Base-by-base conservation (phyloP, 2,797 vertebrate genomes). In the Chelmon rostratus region DNA sequence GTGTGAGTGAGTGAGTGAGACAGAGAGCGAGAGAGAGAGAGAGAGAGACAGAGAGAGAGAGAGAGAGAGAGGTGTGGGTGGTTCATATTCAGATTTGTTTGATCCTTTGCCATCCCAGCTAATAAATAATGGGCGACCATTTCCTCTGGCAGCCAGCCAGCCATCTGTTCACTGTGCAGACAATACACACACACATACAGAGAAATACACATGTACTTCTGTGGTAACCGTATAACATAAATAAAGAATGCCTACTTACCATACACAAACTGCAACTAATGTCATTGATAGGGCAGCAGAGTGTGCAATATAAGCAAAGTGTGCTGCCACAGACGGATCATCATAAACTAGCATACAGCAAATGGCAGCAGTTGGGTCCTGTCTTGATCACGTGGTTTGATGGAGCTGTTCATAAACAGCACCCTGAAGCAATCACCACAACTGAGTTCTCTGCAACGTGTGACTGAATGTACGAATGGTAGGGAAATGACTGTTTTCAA, bases 71-170 rank as follows among this genome's bases (percentile, higher is more conserved):
- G 31, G 65, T 1, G 46, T 84, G 68, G 56, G 75, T 75, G 74
- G 57, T 31, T 80, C 54, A 68, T 78, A 83, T 83, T 80, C 25
- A 82, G 73, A 83, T 89, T 49, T 49, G 59, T 83, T 80, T 82
- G 73, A 86, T 72, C 66, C 47, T 13, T 73, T 71, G 47, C 72
- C 84, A 73, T 82, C 68, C 23, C 56, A 77, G 73, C 86, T 73
- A 82, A 87, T 89, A 78, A 78, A 83, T 83, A 84, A 83, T 73
- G 73, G 53, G 59, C 54, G 68, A 56, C 65, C 52, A 73, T 86
- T 81, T 73, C 80, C 68, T 71, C 8, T 76, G 80, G 76, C 84
- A 82, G 69, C 16, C 56, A 66, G 78, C 80, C 82, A 86, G 73
- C 73, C 46, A 80, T 90, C 80, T 79, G 73, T 79, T 83, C 74